phyloP scores from a whole-genome alignment of 2,113 vertebrate species.

The Nothocercus julius region DNA sequence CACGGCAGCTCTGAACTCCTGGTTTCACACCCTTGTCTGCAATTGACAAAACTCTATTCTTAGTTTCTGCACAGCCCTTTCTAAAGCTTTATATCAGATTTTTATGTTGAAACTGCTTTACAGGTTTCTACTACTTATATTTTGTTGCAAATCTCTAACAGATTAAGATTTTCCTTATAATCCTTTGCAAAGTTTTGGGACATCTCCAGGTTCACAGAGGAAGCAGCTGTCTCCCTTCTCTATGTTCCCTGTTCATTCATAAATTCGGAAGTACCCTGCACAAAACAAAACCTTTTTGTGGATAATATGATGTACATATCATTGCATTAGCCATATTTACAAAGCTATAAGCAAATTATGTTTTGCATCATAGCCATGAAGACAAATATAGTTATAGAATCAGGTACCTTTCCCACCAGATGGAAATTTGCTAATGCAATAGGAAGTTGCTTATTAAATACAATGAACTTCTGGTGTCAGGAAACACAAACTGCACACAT shows the following conservation, averaged over 20 bases:
- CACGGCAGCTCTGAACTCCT: not conserved
- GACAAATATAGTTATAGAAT: slow-evolving; percentile 69
- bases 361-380: slow-evolving; percentile 68
- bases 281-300: slow-evolving; percentile 47
- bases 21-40: not conserved
- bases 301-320: slow-evolving; percentile 43
- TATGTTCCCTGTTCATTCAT: slow-evolving; percentile 41
- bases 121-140: not conserved
- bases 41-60: not conserved
- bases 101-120: not conserved
- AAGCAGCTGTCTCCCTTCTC: not conserved
- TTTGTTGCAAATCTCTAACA: not conserved
- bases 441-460: slow-evolving; percentile 72
- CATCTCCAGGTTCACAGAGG: not conserved
- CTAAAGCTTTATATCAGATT: not conserved
- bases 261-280: slow-evolving; percentile 31
- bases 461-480: slow-evolving; percentile 67
- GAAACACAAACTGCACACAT: slow-evolving; percentile 62
- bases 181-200: not conserved
- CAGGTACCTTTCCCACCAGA: slow-evolving; percentile 74
- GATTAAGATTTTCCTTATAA: not conserved
- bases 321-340: slow-evolving; percentile 72
- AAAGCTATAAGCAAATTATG: slow-evolving; percentile 72
- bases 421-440: slow-evolving; percentile 74
- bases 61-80: not conserved